Base-by-base conservation (phyloP, 2,113 vertebrate species). In the Chaetodon auriga region DNA sequence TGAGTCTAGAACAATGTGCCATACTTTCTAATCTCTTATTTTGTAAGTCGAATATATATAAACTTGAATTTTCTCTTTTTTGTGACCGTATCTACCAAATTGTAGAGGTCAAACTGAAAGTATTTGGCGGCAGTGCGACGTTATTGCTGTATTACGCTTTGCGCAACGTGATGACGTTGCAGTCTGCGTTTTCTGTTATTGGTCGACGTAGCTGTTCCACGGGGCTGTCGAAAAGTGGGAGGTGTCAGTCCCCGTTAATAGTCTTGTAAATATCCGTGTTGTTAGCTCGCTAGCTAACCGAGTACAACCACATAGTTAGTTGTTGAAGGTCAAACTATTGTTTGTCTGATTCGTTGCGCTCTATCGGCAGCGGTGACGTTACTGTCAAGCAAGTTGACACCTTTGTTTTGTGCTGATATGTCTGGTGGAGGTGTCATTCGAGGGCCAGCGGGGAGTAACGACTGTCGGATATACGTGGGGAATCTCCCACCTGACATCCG, bases 401-500 rank as follows among this genome's bases (percentile, higher is more conserved):
- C 25, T 30, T 30, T 58, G 54, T 15, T 69, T 68, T 75, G 70
- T 72, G 81, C 54, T 35, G 89, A 64, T 74, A 97, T 98, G 98
- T 97, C 98, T 75, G 96, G 96, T 21, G 96, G 96, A 84, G 96
- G 97, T 92, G 95, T 98, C 84, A 95, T 99, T 53, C 96, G 98
- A 82, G 97, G 98, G 91, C 97, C 97, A 21, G 96, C 97, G 15
- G 98, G 98, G 61, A 99, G 97, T 88, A 99, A 99, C 94, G 98
- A 99, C 87, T 99, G 98, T 93, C 97, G 95, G 61, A 95, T 96
- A 30, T 97, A 98, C 72, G 97, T 97, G 81, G 97, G 97, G 1
- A 97, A 97, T 85, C 95, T 98, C 53, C 97, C 97, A 6, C 96
- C 96, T 0, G 96, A 98, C 75, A 97, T 98, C 80, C 96, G 97